Conservation (phyloP, 2,797 vertebrate species). For the Erethizon dorsatum region DNA sequence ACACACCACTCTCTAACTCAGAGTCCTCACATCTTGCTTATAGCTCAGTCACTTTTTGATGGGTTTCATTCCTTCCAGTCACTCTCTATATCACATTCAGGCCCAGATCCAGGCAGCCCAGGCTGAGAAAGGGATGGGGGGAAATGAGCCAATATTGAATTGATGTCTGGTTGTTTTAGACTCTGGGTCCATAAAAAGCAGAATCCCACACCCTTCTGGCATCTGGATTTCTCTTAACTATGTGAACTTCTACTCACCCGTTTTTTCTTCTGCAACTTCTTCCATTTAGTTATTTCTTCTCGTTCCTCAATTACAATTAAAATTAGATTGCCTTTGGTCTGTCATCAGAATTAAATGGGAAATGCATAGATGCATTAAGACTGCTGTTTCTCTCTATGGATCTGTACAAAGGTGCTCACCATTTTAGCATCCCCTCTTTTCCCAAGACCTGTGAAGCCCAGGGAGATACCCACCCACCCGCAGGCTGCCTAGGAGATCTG, state of each 20-base stretch:
- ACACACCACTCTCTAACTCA: background rate
- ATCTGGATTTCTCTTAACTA: background rate
- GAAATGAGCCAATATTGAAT: background rate
- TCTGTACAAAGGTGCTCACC: background rate
- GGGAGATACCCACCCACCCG: background rate
- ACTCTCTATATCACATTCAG: background rate
- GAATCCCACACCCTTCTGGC: background rate
- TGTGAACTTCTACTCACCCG: constrained; percentile 35
- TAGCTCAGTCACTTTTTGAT: background rate
- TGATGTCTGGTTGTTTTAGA: background rate
- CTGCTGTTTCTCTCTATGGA: background rate
- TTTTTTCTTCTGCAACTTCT: accelerated
- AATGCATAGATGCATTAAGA: background rate
- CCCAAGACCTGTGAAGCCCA: background rate
- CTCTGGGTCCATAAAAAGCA: background rate
- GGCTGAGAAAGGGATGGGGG: background rate
- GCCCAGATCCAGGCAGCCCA: background rate
- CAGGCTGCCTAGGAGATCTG: background rate
- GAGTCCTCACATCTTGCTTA: background rate
- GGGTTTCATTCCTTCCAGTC: background rate
- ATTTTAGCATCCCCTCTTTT: background rate
- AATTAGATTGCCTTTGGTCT: background rate
- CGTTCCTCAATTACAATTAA: accelerated
- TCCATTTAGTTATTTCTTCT: background rate
- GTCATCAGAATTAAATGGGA: constrained; percentile 37